Evolutionary conservation across 2,797 vertebrate genomes (phyloP), one percentile per base, ranked within the genome.

Genomic region (Tiaroga cobitis): DNA sequence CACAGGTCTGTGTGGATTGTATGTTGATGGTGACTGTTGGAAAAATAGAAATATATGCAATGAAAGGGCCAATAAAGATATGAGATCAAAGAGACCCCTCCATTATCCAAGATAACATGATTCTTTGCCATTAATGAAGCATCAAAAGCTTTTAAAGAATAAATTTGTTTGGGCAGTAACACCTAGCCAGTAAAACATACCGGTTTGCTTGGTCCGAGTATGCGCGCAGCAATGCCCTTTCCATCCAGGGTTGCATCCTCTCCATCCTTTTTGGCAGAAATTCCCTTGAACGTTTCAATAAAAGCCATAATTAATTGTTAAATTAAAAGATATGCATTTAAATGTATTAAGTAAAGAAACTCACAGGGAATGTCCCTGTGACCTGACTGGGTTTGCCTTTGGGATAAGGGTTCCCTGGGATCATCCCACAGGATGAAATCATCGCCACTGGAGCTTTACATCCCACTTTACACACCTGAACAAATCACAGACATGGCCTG

Each of bases 401-500:
- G 75, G 98, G 98, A 89, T 99, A 99, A 21, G 98, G 98, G 89
- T 99, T 99, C 89, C 98, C 98, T 87, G 98, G 98, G 87, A 99
- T 98, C 91, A 99, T 98, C 83, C 98, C 98, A 92, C 98, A 99
- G 4, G 98, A 99, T 59, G 98, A 99, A 90, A 99, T 97, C 97
- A 99, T 99, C 65, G 98, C 98, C 85, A 98, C 96, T 77, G 98
- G 98, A 90, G 98, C 98, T 94, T 99, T 99, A 91, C 98, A 99
- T 83, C 98, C 98, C 2, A 96, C 96, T 89, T 99, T 99, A 89
- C 96, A 97, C 89, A 99, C 98, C 98, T 99, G 69, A 6, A 80
- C 4, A 46, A 15, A 70, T 76, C 49, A 43, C 32, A 24, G 2
- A 56, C 24, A 59, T 4, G 24, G 5, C 59, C 2, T 63, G 51